phyloP scores from a whole-genome alignment of 64 coral and sea anemone genomes.

The Actinia equina region DNA sequence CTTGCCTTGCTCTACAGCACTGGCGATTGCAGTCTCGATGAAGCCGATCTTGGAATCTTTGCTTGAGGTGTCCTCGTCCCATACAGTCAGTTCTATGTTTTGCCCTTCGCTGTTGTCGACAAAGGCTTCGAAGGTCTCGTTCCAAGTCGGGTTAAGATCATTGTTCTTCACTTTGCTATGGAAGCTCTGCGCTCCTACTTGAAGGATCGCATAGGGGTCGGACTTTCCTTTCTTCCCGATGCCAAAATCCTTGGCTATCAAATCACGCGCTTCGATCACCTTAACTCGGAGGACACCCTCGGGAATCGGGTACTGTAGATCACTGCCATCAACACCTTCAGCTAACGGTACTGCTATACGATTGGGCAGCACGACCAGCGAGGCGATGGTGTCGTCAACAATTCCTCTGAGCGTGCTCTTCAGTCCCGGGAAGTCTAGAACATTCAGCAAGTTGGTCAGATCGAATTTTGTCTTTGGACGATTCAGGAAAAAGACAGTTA shows the following conservation, averaged over 20 bases:
- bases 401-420: slow-evolving; percentile 80
- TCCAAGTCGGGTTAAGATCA: slow-evolving; percentile 79
- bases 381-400: slow-evolving; percentile 70
- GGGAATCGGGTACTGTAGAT: slow-evolving; percentile 89
- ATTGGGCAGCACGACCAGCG: slow-evolving; percentile 86
- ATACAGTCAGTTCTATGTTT: slow-evolving; percentile 57
- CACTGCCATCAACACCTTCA: slow-evolving; percentile 72
- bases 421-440: slow-evolving; percentile 87
- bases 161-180: slow-evolving; percentile 67
- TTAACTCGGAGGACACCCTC: slow-evolving; percentile 86
- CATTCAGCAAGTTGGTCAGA: slow-evolving; percentile 86
- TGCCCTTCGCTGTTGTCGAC: slow-evolving; percentile 89
- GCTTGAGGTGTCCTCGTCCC: slow-evolving; percentile 72
- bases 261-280: slow-evolving; percentile 69
- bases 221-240: slow-evolving; percentile 67
- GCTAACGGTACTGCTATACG: slow-evolving; percentile 78
- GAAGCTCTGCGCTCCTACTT: slow-evolving; percentile 92
- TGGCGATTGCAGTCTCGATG: slow-evolving; percentile 54
- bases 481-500: slow-evolving; percentile 90
- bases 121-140: slow-evolving; percentile 86
- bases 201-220: slow-evolving; percentile 68
- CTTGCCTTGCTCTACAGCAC: slow-evolving; percentile 59
- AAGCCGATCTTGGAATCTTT: slow-evolving; percentile 84
- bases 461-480: slow-evolving; percentile 86
- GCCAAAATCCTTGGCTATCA: slow-evolving; percentile 66